phyloP scores from a whole-genome alignment of 2,113 vertebrate genomes.

The Talpa occidentalis region DNA sequence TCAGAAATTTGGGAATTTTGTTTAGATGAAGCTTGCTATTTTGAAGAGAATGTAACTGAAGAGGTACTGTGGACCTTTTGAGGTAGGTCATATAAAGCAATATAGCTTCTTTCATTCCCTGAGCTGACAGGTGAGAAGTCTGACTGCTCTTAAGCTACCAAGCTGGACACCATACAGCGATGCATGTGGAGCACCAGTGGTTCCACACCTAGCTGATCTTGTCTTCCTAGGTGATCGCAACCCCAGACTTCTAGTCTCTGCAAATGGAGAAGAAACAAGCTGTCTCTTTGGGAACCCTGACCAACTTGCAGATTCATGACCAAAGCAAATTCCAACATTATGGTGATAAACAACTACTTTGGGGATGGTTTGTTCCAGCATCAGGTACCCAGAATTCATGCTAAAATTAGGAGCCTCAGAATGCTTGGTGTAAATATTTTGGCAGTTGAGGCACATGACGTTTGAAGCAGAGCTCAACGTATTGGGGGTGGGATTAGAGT shows the following conservation, averaged over 20 bases:
- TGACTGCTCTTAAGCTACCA: too few species aligned
- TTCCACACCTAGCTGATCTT: neutral
- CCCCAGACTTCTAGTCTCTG: neutral
- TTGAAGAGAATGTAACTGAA: slow-evolving; percentile 19
- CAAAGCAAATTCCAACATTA: neutral
- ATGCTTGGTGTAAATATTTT: neutral
- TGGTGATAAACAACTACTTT: neutral
- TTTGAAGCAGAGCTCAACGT: neutral
- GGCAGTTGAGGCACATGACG: neutral
- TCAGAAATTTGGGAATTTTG: slow-evolving; percentile 60
- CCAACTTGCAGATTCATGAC: neutral
- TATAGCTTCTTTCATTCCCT: neutral
- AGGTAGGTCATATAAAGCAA: neutral
- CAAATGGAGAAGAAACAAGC: neutral
- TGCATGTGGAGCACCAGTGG: neutral
- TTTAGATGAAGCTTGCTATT: slow-evolving; percentile 67
- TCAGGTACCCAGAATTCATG: neutral
- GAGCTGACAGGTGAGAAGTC: neutral
- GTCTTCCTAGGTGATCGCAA: neutral
- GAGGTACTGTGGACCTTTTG: neutral
- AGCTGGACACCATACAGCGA: neutral
- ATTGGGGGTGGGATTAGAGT: neutral
- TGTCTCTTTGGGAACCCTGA: neutral
- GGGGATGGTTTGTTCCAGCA: neutral
- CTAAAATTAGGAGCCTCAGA: neutral